Base-by-base conservation (phyloP, 2,113 vertebrate genomes). In the Grammomys dolichurus region DNA sequence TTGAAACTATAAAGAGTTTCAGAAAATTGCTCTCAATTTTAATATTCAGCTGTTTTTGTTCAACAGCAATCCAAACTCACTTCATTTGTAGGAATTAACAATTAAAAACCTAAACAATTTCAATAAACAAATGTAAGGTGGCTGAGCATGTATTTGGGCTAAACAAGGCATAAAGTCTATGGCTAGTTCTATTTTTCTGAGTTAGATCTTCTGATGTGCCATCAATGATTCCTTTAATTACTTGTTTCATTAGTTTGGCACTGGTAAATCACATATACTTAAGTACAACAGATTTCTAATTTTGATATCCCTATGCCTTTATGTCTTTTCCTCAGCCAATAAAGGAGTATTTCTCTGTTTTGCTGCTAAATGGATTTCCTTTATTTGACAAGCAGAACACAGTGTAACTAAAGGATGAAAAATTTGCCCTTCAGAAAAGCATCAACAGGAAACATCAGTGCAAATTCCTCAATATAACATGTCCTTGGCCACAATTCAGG, bases 401-500 rank as follows among this genome's bases (percentile, higher is more conserved):
- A 96, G 96, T 94, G 98, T 97, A 98, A 97, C 95, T 88, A 98
- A 98, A 95, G 96, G 97, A 98, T 98, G 54, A 96, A 93, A 94
- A 98, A 97, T 97, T 95, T 97, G 98, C 97, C 97, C 97, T 97
- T 98, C 92, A 4, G 95, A 97, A 97, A 98, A 97, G 70, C 95
- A 98, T 98, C 98, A 98, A 98, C 98, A 98, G 98, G 98, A 98
- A 98, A 98, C 96, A 98, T 96, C 95, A 87, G 97, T 97, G 97
- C 87, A 98, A 98, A 98, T 98, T 98, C 98, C 98, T 97, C 98
- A 92, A 28, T 96, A 93, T 88, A 98, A 96, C 97, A 98, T 97
- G 97, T 97, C 97, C 96, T 98, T 98, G 98, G 98, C 97, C 90
- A 97, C 92, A 91, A 95, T 91, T 97, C 95, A 98, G 95, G 97